phyloP scores from a whole-genome alignment of 2,888 invertebrate genomes.

The Cosmia trapezina region DNA sequence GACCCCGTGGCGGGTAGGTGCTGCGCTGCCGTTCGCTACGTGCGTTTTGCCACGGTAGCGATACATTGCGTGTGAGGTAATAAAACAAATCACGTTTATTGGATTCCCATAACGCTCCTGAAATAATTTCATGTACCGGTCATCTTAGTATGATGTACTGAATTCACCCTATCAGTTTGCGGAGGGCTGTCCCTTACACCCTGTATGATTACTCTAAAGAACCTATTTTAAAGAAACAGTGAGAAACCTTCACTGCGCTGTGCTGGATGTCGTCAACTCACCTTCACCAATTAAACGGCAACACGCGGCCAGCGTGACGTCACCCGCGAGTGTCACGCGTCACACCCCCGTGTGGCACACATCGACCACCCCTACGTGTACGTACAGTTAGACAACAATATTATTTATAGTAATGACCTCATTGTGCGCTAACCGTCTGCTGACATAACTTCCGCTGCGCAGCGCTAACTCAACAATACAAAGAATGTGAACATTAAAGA shows the following conservation, averaged over 20 bases:
- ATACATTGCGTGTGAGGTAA: too few species aligned
- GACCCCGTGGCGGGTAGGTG: too few species aligned
- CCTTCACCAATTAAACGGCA: constrained; percentile 4
- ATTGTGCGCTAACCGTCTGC: constrained; percentile 24
- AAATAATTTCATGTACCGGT: too few species aligned
- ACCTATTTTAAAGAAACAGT: neutral
- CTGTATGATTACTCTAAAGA: too few species aligned
- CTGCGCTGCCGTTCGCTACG: too few species aligned
- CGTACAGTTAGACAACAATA: neutral
- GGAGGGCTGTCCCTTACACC: too few species aligned
- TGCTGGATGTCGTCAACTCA: neutral
- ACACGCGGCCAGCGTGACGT: constrained; percentile 22
- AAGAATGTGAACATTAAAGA: constrained; percentile 22
- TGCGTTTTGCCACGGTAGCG: too few species aligned
- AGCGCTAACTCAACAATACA: constrained; percentile 14
- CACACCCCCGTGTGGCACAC: constrained; percentile 21
- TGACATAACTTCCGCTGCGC: constrained; percentile 20
- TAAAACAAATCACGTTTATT: too few species aligned
- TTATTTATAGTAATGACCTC: constrained; percentile 46
- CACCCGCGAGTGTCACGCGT: constrained; percentile 22
- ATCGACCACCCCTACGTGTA: neutral
- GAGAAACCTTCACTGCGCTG: neutral
- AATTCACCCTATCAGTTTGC: too few species aligned
- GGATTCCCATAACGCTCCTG: too few species aligned
- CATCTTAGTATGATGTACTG: too few species aligned